phyloP scores from a whole-genome alignment of 2,888 invertebrate genomes.

The Rhaphigaster nebulosa region DNA sequence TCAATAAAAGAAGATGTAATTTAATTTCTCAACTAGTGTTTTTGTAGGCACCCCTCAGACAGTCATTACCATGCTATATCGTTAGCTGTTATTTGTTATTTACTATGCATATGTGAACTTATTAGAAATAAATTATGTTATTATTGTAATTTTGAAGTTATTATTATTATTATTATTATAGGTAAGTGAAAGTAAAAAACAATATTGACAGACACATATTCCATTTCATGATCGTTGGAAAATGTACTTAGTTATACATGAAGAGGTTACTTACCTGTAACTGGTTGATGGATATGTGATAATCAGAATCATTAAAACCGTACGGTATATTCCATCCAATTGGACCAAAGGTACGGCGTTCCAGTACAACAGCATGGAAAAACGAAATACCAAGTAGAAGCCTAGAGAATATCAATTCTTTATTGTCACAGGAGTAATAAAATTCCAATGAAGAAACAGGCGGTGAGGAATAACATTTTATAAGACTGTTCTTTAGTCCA shows the following conservation, averaged over 20 bases:
- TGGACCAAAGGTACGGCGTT: constrained; percentile 85
- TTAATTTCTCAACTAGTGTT: too few species aligned
- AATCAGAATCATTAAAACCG: constrained; percentile 88
- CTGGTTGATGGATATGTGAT: constrained; percentile 86
- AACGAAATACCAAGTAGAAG: constrained; percentile 85
- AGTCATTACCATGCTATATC: too few species aligned
- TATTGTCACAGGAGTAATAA: constrained; percentile 82
- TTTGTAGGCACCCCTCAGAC: too few species aligned
- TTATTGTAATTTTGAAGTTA: too few species aligned
- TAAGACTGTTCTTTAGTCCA: constrained; percentile 87
- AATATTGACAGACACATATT: not conserved
- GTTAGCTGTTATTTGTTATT: too few species aligned
- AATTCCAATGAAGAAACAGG: constrained; percentile 87
- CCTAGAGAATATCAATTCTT: constrained; percentile 83
- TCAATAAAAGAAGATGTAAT: too few species aligned
- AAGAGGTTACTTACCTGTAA: constrained; percentile 72
- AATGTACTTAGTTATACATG: not conserved
- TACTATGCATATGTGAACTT: too few species aligned
- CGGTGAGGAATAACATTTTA: constrained; percentile 87
- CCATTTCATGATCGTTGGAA: not conserved
- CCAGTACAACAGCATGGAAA: constrained; percentile 87
- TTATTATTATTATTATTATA: too few species aligned
- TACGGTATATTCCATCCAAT: constrained; percentile 90
- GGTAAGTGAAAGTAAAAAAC: not conserved
- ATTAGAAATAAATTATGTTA: too few species aligned